Conservation (phyloP, 2,113 vertebrate genomes). For the Peucedramus taeniatus region DNA sequence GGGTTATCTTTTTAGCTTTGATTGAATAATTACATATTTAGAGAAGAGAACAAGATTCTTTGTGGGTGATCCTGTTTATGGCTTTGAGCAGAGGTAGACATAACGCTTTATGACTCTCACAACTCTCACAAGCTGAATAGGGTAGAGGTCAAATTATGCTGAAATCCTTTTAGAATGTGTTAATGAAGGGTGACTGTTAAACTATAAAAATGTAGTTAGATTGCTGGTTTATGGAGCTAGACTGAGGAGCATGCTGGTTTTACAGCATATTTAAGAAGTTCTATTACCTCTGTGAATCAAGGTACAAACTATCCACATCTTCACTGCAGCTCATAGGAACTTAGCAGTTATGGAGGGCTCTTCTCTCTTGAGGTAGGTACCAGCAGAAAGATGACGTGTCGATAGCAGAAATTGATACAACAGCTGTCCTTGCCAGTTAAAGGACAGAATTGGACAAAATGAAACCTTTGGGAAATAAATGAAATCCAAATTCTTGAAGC, state of each 20-base stretch:
- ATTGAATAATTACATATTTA: neutral
- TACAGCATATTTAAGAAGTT: neutral
- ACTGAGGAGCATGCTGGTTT: neutral
- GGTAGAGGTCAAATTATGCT: neutral
- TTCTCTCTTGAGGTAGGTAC: neutral
- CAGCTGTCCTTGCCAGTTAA: neutral
- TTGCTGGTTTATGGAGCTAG: neutral
- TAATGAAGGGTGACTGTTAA: neutral
- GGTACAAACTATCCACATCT: neutral
- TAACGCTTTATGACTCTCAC: neutral
- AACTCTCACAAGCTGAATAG: neutral
- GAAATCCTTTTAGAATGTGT: neutral
- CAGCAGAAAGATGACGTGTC: accelerated
- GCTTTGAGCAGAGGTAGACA: neutral
- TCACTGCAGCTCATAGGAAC: neutral
- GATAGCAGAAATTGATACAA: neutral
- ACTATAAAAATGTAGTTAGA: neutral
- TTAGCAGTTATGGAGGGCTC: neutral
- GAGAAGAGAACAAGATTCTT: neutral
- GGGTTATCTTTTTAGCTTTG: neutral
- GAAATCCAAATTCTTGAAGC: neutral
- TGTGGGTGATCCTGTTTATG: neutral
- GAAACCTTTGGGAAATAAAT: neutral
- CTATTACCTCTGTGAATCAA: neutral
- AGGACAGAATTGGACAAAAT: neutral